These are phyloP conservation scores for Ciona savignyi DNA, from an alignment of 23 tunicate species.

Conservation along the genomic window DNA sequence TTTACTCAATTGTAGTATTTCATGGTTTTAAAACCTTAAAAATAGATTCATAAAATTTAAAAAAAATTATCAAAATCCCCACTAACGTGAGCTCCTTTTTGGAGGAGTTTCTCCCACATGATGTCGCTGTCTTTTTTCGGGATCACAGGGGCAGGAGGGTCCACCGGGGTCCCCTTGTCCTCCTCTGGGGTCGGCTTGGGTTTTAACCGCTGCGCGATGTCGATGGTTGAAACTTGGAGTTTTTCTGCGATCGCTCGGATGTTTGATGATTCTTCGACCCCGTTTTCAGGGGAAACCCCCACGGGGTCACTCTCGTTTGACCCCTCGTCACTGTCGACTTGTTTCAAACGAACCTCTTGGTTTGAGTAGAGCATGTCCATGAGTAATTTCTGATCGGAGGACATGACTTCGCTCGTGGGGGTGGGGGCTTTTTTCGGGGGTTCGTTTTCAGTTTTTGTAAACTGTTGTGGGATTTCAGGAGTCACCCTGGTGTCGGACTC, in stretches of 20 bases:
- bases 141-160: constrained; percentile 17
- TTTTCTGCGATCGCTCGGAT: constrained; percentile 47
- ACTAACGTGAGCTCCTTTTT: constrained; percentile 33
- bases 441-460: too few relatives aligned
- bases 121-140: constrained; percentile 82
- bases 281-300: background rate
- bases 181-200: background rate
- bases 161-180: background rate
- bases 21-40: too few relatives aligned
- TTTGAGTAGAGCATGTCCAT: constrained; percentile 93
- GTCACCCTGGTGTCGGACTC: background rate
- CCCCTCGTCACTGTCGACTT: constrained; percentile 73
- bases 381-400: constrained; percentile 48
- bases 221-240: constrained; percentile 17
- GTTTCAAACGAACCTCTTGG: constrained; percentile 65
- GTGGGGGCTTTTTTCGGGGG: background rate
- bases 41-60: too few relatives aligned
- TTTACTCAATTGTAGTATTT: too few relatives aligned
- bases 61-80: too few relatives aligned
- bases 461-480: too few relatives aligned
- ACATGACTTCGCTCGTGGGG: constrained; percentile 33
- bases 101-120: constrained; percentile 87
- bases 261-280: background rate
- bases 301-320: constrained; percentile 39
- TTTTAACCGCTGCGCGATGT: constrained; percentile 12